phyloP scores from a whole-genome alignment of 2,113 vertebrate species.

The Vidua chalybeata region DNA sequence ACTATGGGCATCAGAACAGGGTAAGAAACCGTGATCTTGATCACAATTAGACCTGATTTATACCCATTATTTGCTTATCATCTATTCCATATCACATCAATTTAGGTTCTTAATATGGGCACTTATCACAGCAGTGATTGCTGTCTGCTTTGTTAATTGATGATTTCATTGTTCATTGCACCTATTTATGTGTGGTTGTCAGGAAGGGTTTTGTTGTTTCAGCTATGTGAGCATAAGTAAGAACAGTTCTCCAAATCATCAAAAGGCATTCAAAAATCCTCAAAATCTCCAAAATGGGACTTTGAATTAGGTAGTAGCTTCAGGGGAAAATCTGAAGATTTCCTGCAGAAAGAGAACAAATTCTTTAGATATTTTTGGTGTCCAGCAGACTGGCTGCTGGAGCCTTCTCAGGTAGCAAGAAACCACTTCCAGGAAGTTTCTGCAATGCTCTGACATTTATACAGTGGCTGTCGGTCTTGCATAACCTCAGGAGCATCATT shows the following conservation, averaged over 20 bases:
- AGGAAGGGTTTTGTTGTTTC: constrained; percentile 3
- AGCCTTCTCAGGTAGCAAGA: not conserved
- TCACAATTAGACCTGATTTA: not conserved
- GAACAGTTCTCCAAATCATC: not conserved
- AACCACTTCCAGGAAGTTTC: not conserved
- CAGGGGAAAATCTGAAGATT: not conserved
- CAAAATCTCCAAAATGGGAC: not conserved
- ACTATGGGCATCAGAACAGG: not conserved
- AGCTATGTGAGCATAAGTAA: not conserved
- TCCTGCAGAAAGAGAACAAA: not conserved
- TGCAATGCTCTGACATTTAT: constrained; percentile 8
- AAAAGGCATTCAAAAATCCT: not conserved
- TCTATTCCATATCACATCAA: not conserved
- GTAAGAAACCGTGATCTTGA: not conserved
- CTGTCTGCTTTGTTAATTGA: constrained; percentile 21
- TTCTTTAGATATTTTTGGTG: not conserved
- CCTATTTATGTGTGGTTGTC: constrained; percentile 4
- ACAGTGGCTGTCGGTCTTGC: not conserved
- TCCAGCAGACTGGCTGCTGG: not conserved
- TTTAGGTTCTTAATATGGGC: not conserved
- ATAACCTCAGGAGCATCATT: constrained; percentile 33
- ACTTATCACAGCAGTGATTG: not conserved
- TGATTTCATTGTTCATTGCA: constrained; percentile 26
- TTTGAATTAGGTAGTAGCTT: not conserved
- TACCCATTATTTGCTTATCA: not conserved